Conservation (phyloP, 1,140 invertebrate species). For the Linepithema humile region DNA sequence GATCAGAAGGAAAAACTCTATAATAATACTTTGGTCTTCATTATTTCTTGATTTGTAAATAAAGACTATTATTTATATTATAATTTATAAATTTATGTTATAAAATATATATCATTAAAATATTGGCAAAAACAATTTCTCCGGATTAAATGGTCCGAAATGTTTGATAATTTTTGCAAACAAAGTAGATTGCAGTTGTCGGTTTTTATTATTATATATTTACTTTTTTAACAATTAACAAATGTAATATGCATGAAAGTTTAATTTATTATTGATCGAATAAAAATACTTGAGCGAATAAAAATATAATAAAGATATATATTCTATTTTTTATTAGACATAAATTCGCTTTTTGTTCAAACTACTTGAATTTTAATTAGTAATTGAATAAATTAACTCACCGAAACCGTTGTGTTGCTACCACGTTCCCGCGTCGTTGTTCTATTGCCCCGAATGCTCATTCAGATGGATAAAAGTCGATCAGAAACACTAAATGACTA, state of each 20-base stretch:
- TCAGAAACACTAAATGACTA: conserved; percentile 16
- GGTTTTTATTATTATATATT: too few relatives aligned
- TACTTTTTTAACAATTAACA: background rate
- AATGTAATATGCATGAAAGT: background rate
- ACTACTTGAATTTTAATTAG: conserved; percentile 3
- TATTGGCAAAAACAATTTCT: too few relatives aligned
- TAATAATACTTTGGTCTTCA: too few relatives aligned
- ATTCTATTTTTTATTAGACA: background rate
- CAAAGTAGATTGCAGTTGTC: too few relatives aligned
- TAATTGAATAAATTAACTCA: conserved; percentile 4
- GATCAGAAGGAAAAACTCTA: background rate
- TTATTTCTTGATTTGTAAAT: too few relatives aligned
- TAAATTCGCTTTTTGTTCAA: background rate
- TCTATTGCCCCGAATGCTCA: background rate
- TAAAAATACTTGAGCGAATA: background rate
- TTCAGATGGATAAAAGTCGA: background rate
- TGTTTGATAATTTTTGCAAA: too few relatives aligned
- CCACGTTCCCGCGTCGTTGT: background rate
- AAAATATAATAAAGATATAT: background rate
- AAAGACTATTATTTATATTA: too few relatives aligned
- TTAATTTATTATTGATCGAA: conserved; percentile 23
- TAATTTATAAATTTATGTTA: too few relatives aligned
- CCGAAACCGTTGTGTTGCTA: background rate
- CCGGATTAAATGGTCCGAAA: too few relatives aligned
- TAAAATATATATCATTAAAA: too few relatives aligned